Evolutionary conservation across 2,797 vertebrate genomes (phyloP).

Genomic region (Cygnus olor): DNA sequence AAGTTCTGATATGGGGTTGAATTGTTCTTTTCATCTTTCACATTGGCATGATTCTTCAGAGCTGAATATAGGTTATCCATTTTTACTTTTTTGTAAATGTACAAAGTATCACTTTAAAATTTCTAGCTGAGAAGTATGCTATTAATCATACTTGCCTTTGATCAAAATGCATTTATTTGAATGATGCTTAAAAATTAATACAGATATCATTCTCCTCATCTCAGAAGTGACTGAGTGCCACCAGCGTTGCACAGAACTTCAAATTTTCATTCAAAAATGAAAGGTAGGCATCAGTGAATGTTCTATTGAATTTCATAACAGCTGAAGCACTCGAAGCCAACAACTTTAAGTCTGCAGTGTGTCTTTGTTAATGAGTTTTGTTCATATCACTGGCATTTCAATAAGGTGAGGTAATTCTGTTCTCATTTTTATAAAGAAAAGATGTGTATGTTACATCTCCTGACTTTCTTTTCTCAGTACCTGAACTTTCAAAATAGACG

Average conservation of each 20-base stretch:
- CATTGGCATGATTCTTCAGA: neutral
- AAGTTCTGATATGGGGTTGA: neutral
- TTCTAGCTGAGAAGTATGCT: neutral
- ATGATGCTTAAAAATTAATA: slow-evolving; percentile 26
- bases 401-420: slow-evolving; percentile 51
- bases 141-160: slow-evolving; percentile 18
- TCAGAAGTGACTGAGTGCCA: neutral
- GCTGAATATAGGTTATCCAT: neutral
- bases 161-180: slow-evolving; percentile 28
- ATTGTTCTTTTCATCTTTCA: neutral
- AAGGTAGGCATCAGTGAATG: neutral
- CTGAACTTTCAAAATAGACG: slow-evolving; percentile 49
- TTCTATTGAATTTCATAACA: neutral
- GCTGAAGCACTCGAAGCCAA: slow-evolving; percentile 26
- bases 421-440: neutral
- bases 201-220: neutral
- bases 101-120: neutral
- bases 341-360: slow-evolving; percentile 29
- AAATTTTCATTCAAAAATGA: neutral
- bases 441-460: neutral
- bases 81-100: neutral
- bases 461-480: slow-evolving; percentile 40
- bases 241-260: neutral
- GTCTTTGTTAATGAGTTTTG: slow-evolving; percentile 53
- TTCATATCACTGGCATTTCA: slow-evolving; percentile 44